Percentiles rank a stretch among this genome's conserved stretches.
phyloP scores from a whole-genome alignment of 2,797 vertebrate genomes.

The Chrosomus eos region DNA sequence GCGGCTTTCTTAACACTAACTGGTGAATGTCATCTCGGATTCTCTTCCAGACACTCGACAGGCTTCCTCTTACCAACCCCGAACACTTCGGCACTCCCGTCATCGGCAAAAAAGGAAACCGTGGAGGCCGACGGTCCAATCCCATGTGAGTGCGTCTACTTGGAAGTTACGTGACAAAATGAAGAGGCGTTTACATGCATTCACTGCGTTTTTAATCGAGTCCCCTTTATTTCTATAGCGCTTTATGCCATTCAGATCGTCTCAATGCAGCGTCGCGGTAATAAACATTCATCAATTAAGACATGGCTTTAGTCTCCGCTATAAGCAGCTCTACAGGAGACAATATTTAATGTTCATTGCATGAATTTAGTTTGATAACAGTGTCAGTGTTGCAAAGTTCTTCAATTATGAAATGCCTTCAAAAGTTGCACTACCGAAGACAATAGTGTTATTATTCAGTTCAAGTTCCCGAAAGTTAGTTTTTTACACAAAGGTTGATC shows the following conservation, averaged over 20 bases:
- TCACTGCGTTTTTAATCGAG: background rate
- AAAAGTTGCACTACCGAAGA: too few relatives aligned
- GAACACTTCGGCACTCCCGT: slow-evolving; percentile 86
- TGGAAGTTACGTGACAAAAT: background rate
- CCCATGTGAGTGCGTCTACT: slow-evolving; percentile 66
- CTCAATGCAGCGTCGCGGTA: background rate
- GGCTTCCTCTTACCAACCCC: slow-evolving; percentile 83
- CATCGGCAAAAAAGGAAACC: slow-evolving; percentile 84
- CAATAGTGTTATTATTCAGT: background rate
- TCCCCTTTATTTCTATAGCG: background rate
- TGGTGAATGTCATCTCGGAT: background rate
- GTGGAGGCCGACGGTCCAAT: slow-evolving; percentile 78
- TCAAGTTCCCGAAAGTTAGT: too few relatives aligned
- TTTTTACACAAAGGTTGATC: too few relatives aligned
- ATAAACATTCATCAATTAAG: background rate
- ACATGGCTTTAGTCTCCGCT: background rate
- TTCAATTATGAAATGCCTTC: background rate
- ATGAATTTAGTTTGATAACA: background rate
- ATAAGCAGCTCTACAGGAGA: background rate
- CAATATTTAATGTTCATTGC: background rate
- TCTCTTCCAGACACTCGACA: slow-evolving; percentile 78
- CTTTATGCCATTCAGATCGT: background rate
- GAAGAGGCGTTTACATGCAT: background rate
- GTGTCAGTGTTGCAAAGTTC: background rate
- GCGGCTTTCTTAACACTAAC: background rate